Percentiles rank a stretch among this genome's conserved stretches.
Evolutionary conservation across 1,140 invertebrate genomes (phyloP).

Genomic region (Zaprionus taronus): DNA sequence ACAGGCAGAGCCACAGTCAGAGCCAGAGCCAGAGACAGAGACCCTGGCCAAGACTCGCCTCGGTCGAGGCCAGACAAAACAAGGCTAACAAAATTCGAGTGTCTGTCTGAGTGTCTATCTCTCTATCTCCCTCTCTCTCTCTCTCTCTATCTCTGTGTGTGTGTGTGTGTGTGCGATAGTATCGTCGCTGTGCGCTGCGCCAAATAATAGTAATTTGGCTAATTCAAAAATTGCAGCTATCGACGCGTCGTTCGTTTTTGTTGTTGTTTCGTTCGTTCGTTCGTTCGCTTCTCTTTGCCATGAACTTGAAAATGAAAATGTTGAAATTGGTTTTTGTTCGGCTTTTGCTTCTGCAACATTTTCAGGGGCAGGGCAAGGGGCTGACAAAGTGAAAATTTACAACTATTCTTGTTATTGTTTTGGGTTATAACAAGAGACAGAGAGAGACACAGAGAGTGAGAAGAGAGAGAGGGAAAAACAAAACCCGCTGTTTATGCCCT

Average conservation of each 20-base stretch:
- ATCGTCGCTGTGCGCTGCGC: slow-evolving; percentile 52
- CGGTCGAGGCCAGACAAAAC: slow-evolving; percentile 67
- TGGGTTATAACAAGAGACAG: neutral
- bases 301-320: slow-evolving; percentile 75
- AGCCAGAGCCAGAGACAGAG: slow-evolving; percentile 34
- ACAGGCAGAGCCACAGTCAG: slow-evolving; percentile 34
- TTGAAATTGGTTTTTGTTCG: slow-evolving; percentile 51
- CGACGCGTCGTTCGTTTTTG: slow-evolving; percentile 48
- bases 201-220: slow-evolving; percentile 82
- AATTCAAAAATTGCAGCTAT: slow-evolving; percentile 78
- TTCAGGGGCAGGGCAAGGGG: slow-evolving; percentile 9
- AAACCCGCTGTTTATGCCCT: slow-evolving; percentile 32
- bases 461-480: too few species aligned
- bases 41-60: slow-evolving; percentile 49
- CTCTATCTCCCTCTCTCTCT: neutral
- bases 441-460: too few species aligned
- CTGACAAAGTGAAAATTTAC: slow-evolving; percentile 78
- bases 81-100: slow-evolving; percentile 58
- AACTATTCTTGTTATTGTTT: slow-evolving; percentile 52
- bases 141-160: slow-evolving; percentile 23
- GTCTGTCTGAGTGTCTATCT: slow-evolving; percentile 30
- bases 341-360: slow-evolving; percentile 36
- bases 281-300: slow-evolving; percentile 56
- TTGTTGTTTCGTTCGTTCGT: slow-evolving; percentile 24
- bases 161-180: slow-evolving; percentile 23